Evolutionary conservation across 2,888 invertebrate genomes (phyloP).

Genomic region (Catocala nupta): DNA sequence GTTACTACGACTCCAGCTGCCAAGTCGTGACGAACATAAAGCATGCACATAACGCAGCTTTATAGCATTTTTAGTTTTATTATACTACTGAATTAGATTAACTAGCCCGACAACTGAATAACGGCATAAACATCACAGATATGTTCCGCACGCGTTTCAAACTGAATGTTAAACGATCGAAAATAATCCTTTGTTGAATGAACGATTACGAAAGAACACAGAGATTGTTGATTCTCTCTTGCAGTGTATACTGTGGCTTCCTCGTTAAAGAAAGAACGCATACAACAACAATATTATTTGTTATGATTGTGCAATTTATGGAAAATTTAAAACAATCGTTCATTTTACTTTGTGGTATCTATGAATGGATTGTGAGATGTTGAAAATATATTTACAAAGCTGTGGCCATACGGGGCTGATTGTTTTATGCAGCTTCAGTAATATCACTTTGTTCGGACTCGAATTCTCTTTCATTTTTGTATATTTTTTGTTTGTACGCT

Average conservation of each 20-base stretch:
- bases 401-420: too few relatives aligned
- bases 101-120: conserved; percentile 39
- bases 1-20: conserved; percentile 20
- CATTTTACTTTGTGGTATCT: neutral
- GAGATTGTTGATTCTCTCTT: conserved; percentile 12
- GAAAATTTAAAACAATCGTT: conserved; percentile 9
- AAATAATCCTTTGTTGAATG: conserved; percentile 29
- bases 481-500: too few relatives aligned
- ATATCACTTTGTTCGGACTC: neutral
- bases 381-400: too few relatives aligned
- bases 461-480: neutral
- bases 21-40: conserved; percentile 54
- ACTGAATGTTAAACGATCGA: conserved; percentile 27
- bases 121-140: conserved; percentile 15
- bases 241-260: neutral
- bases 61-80: conserved; percentile 73
- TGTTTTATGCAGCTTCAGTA: neutral
- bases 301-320: conserved; percentile 17
- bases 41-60: conserved; percentile 51
- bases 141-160: conserved; percentile 17
- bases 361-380: neutral
- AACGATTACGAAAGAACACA: conserved; percentile 5
- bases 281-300: conserved; percentile 22
- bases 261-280: conserved; percentile 2
- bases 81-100: conserved; percentile 69